These are phyloP conservation scores for Clusia tigrina DNA, from an alignment of 2,888 invertebrate species.

Conservation along the genomic window DNA sequence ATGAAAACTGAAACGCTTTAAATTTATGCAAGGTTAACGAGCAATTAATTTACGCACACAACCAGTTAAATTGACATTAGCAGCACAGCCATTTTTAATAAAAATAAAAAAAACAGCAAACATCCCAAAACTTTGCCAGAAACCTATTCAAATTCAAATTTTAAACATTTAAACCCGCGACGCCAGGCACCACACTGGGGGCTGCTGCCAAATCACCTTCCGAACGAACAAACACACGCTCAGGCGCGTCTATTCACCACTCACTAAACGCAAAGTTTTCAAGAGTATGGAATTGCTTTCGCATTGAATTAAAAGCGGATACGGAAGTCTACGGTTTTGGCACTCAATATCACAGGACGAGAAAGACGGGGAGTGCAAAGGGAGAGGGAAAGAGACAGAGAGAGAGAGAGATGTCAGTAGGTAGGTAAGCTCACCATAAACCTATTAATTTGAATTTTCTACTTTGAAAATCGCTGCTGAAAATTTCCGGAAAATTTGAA, in stretches of 20 bases:
- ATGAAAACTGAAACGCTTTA: too few relatives aligned
- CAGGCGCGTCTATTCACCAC: not conserved
- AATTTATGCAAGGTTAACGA: too few relatives aligned
- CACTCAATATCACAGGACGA: not conserved
- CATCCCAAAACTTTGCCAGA: too few relatives aligned
- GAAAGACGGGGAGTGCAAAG: not conserved
- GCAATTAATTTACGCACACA: too few relatives aligned
- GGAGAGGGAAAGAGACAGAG: not conserved
- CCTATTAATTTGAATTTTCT: slow-evolving; percentile 22
- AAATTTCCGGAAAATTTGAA: slow-evolving; percentile 6
- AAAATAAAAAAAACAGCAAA: too few relatives aligned
- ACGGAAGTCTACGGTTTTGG: not conserved
- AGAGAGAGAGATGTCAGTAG: not conserved
- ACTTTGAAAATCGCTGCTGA: slow-evolving; percentile 12
- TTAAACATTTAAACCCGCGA: too few relatives aligned
- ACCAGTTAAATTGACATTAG: too few relatives aligned
- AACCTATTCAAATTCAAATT: too few relatives aligned
- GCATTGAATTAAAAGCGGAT: slow-evolving; percentile 7
- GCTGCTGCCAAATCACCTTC: too few relatives aligned
- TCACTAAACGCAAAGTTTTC: not conserved
- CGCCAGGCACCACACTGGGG: too few relatives aligned
- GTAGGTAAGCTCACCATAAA: slow-evolving; percentile 1
- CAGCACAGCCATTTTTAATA: too few relatives aligned
- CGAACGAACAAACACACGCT: not conserved
- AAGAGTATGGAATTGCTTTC: slow-evolving; percentile 4